Evolutionary conservation across 1,140 invertebrate species (phyloP).

Genomic region (Drosophila ogumai): DNA sequence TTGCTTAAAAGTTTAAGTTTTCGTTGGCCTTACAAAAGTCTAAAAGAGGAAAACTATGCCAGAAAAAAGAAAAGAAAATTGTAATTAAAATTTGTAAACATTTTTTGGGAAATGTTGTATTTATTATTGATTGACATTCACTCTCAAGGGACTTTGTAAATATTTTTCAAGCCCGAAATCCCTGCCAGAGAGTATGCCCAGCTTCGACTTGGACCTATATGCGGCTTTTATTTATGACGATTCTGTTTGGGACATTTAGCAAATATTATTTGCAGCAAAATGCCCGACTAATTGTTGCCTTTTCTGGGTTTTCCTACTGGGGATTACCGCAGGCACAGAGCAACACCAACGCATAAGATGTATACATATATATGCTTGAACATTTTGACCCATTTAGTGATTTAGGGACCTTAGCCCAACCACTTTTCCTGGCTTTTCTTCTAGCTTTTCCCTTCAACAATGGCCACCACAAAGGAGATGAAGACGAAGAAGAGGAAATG

Average conservation of each 20-base stretch:
- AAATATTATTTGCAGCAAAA: slow-evolving; percentile 52
- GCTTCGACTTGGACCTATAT: neutral
- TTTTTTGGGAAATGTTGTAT: neutral
- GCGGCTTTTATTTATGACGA: slow-evolving; percentile 36
- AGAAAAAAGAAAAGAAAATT: too few species aligned
- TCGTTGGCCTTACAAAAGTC: neutral
- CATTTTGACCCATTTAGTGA: slow-evolving; percentile 34
- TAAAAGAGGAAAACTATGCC: neutral
- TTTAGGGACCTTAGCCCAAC: slow-evolving; percentile 17
- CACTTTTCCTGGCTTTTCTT: slow-evolving; percentile 10
- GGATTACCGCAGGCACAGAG: slow-evolving; percentile 20
- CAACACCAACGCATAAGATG: neutral
- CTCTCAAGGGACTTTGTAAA: neutral
- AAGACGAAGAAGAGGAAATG: neutral
- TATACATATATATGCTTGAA: too few species aligned
- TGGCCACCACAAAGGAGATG: neutral
- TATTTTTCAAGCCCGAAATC: neutral
- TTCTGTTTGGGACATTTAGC: slow-evolving; percentile 39
- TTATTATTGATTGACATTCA: slow-evolving; percentile 16
- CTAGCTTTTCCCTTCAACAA: slow-evolving; percentile 15
- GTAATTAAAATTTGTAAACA: neutral
- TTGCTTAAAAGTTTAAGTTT: slow-evolving; percentile 16
- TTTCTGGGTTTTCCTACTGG: slow-evolving; percentile 27
- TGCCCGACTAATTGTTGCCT: slow-evolving; percentile 49
- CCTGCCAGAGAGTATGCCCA: neutral